Evolutionary conservation across 2,888 invertebrate species (phyloP).

Genomic region (Diaphora mendica): DNA sequence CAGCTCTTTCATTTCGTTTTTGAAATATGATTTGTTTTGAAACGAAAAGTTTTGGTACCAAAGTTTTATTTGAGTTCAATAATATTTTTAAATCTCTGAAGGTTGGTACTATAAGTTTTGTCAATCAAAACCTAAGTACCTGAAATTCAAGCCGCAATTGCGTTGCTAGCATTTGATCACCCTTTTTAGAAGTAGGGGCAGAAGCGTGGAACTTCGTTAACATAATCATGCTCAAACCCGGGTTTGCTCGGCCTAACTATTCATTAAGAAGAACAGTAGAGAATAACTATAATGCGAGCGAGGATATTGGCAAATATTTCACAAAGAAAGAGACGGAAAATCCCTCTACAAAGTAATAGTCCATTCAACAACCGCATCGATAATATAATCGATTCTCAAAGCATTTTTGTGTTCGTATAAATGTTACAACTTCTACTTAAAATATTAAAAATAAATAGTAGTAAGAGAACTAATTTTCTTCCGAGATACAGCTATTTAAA

Average conservation of each 20-base stretch:
- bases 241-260: too few relatives aligned
- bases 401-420: background rate
- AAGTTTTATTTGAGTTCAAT: background rate
- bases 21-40: constrained; percentile 32
- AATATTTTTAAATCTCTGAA: background rate
- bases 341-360: background rate
- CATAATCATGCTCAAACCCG: background rate
- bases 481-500: background rate
- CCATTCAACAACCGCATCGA: background rate
- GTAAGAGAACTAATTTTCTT: background rate
- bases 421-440: background rate
- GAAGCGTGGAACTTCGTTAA: background rate
- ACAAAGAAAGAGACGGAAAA: too few relatives aligned
- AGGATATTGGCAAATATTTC: too few relatives aligned
- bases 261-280: too few relatives aligned
- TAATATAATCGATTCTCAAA: background rate
- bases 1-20: constrained; percentile 36
- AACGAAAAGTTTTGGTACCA: background rate
- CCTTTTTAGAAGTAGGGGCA: too few relatives aligned
- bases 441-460: background rate
- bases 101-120: background rate
- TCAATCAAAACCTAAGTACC: too few relatives aligned
- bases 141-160: too few relatives aligned
- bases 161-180: too few relatives aligned
- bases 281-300: too few relatives aligned